These are phyloP conservation scores for Atrichornis clamosus DNA, from an alignment of 2,113 vertebrate species.

Conservation along the genomic window DNA sequence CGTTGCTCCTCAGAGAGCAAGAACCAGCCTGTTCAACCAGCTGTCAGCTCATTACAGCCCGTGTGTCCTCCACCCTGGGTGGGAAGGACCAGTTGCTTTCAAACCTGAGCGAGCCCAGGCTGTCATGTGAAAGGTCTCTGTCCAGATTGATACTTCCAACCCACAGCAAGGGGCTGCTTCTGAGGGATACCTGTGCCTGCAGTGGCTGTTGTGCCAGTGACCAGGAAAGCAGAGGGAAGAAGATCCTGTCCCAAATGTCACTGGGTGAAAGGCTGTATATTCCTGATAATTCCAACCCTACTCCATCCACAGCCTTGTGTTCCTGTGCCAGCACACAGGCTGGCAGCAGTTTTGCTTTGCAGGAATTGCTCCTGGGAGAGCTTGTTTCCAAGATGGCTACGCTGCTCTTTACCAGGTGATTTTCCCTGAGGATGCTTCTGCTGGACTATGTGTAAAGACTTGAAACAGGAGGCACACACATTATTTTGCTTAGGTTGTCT, in stretches of 20 bases:
- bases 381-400: background rate
- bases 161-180: background rate
- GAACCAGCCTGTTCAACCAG: background rate
- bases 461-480: background rate
- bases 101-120: background rate
- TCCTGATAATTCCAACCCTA: background rate
- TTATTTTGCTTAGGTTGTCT: background rate
- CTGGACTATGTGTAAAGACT: background rate
- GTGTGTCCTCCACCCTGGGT: background rate
- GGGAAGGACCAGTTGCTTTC: background rate
- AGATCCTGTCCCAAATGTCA: background rate
- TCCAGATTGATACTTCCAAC: background rate
- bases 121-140: fast-evolving
- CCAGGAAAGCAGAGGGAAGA: background rate
- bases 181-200: fast-evolving
- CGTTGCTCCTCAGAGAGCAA: fast-evolving
- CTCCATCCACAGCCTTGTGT: fast-evolving
- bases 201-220: background rate
- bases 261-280: background rate
- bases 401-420: background rate
- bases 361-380: background rate
- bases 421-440: background rate
- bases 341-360: background rate
- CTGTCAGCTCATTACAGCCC: background rate
- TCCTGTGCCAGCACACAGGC: no score